Base-by-base conservation (phyloP, 2,113 vertebrate species). In the Hemichromis elongatus region DNA sequence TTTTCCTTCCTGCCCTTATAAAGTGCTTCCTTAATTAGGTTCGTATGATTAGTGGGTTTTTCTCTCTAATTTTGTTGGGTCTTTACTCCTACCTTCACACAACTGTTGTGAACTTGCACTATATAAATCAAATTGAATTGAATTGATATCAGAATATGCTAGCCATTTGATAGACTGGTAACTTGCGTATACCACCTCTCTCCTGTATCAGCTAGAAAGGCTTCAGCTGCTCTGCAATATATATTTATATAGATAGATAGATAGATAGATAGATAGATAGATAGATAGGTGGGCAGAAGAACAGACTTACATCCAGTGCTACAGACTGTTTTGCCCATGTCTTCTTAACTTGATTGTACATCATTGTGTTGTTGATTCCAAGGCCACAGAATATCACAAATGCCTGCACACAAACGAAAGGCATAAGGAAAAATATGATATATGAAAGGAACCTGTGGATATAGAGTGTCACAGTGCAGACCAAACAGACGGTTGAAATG, bases 331-430 rank as follows among this genome's bases (percentile, higher is more conserved):
- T 97, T 80, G 96, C 96, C 95, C 96, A 96, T 1, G 96, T 96
- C 90, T 97, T 97, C 92, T 97, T 97, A 21, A 97, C 96, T 84
- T 97, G 96, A 81, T 97, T 97, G 92, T 97, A 97, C 96, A 97
- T 97, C 95, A 96, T 96, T 3, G 96, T 97, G 93, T 97, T 97
- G 93, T 97, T 97, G 86, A 97, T 97, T 73, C 96, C 96, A 82
- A 97, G 95, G 66, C 96, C 96, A 88, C 96, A 97, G 93, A 97
- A 97, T 89, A 97, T 97, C 83, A 97, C 96, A 92, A 97, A 97
- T 8, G 96, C 96, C 95, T 96, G 89, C 21, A 77, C 9, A 81
- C n/a, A 84, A 40, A 66, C 81, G 10, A 28, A 16, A 53, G 1
- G 50, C 12, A 19, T 54, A 19, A n/a, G 2, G 8, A 19, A 75